A percentile compares a stretch with the other conserved stretches of the same genome.
Evolutionary conservation across 2,113 vertebrate species (phyloP).

Genomic region (Cardinalis cardinalis): DNA sequence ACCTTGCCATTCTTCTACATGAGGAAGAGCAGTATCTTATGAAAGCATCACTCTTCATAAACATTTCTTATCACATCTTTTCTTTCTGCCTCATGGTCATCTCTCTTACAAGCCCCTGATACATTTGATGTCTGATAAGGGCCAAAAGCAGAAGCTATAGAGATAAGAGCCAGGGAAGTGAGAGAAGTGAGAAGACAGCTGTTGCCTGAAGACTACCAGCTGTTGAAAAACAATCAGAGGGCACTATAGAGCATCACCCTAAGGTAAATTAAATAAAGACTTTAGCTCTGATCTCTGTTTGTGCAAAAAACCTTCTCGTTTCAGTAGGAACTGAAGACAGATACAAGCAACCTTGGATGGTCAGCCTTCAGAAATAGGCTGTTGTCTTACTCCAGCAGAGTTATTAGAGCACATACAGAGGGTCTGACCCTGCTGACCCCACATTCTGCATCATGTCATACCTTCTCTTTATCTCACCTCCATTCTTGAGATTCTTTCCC

Average conservation of each 20-base stretch:
- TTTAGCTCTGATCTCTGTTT: background rate
- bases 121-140: constrained; percentile 19
- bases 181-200: constrained; percentile 31
- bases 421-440: background rate
- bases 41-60: background rate
- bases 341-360: background rate
- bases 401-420: background rate
- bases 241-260: background rate
- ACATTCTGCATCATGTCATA: background rate
- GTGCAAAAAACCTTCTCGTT: background rate
- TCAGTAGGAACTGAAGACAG: background rate
- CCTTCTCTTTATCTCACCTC: constrained; percentile 29
- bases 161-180: constrained; percentile 33
- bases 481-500: constrained; percentile 46
- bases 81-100: background rate
- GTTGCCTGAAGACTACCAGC: constrained; percentile 35
- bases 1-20: background rate
- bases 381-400: background rate
- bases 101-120: background rate
- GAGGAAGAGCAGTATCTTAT: background rate
- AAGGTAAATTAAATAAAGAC: constrained; percentile 10
- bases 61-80: background rate
- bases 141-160: constrained; percentile 51
- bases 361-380: background rate
- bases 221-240: constrained; percentile 27